Percentiles rank a stretch among this genome's conserved stretches.
Conservation (phyloP, 2,113 vertebrate genomes). For the Accipiter virgatus region DNA sequence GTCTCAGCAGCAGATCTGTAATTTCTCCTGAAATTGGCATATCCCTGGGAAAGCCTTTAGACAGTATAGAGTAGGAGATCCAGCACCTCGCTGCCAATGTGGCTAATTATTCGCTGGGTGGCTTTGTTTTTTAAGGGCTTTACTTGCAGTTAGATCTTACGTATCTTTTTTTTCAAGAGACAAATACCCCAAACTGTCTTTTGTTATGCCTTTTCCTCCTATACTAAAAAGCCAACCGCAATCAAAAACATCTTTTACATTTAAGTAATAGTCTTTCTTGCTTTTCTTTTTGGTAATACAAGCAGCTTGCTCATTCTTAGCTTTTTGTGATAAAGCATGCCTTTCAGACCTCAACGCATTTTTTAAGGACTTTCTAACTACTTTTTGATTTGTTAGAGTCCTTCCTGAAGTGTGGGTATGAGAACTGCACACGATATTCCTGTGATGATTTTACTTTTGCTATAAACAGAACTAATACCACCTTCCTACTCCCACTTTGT, state of each 20-base stretch:
- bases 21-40: not conserved
- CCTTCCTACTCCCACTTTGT: not conserved
- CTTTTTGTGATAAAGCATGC: not conserved
- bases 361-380: not conserved
- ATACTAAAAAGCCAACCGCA: not conserved
- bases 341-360: not conserved
- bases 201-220: not conserved
- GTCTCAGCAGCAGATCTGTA: not conserved
- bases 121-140: not conserved
- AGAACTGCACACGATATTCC: not conserved
- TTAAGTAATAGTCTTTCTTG: not conserved
- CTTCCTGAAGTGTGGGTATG: not conserved
- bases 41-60: not conserved
- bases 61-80: not conserved
- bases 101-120: not conserved
- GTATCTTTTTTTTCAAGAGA: not conserved
- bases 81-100: not conserved
- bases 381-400: not conserved
- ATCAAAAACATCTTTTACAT: not conserved
- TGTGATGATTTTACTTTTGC: not conserved
- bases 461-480: conserved; percentile 5
- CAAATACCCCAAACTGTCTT: not conserved
- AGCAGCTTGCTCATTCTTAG: not conserved
- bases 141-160: not conserved
- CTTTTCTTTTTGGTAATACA: not conserved